These are phyloP conservation scores for Amphiura filiformis DNA, from an alignment of 35 echinoderm and acorn worm genomes.

Conservation along the genomic window DNA sequence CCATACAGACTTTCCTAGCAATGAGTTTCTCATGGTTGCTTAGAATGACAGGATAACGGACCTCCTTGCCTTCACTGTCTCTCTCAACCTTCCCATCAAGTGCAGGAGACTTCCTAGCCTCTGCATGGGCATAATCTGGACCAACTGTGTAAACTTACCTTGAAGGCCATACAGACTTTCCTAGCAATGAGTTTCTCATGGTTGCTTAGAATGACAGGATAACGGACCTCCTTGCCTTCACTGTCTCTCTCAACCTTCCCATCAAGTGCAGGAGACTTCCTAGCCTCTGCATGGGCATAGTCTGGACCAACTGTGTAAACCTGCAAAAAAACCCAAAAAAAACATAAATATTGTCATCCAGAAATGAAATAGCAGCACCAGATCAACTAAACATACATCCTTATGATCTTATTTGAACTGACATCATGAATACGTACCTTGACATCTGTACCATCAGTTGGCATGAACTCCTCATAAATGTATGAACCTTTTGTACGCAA, in stretches of 20 bases:
- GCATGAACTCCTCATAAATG: constrained; percentile 99
- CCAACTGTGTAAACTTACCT: no score
- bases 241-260: constrained; percentile 96
- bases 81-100: constrained; percentile 96
- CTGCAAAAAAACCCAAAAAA: no score
- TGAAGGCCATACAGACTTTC: constrained; percentile 94
- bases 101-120: constrained; percentile 88
- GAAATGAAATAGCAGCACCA: no score
- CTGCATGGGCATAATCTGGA: no score
- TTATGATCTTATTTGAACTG: no score
- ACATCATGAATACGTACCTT: no score
- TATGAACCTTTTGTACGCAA: constrained; percentile 77
- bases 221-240: constrained; percentile 90
- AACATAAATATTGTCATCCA: no score
- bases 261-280: constrained; percentile 94
- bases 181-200: constrained; percentile 93
- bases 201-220: constrained; percentile 96
- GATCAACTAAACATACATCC: no score
- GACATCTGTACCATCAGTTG: constrained; percentile 98
- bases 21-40: no score
- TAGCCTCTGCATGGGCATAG: constrained; percentile 97
- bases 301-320: constrained; percentile 99
- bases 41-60: no score
- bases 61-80: no score
- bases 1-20: constrained; percentile 90